Conservation (phyloP, 2,797 vertebrate genomes). For the Paguma larvata region DNA sequence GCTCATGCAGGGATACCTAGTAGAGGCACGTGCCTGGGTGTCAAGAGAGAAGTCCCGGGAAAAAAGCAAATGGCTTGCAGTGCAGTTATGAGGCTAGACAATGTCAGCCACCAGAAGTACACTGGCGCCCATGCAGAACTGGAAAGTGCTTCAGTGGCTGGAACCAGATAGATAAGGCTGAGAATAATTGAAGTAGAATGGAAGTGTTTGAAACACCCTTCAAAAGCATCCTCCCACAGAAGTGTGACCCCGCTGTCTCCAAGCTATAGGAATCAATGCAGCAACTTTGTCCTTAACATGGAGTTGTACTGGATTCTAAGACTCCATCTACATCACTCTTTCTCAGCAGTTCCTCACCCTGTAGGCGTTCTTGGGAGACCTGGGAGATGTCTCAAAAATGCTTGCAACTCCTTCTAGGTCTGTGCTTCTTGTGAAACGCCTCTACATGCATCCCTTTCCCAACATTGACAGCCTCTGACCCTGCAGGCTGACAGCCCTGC, state of each 20-base stretch:
- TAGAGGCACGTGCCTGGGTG: background rate
- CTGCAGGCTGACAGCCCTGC: background rate
- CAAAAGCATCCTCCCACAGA: slow-evolving; percentile 29
- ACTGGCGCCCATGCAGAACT: background rate
- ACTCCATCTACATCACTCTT: background rate
- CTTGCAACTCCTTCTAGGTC: background rate
- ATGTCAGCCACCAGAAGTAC: too few relatives aligned
- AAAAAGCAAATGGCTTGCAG: background rate
- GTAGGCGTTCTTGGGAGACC: background rate
- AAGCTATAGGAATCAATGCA: background rate
- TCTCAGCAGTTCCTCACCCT: background rate
- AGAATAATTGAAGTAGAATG: background rate
- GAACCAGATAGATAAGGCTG: background rate
- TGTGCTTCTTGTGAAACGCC: background rate
- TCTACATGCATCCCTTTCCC: background rate
- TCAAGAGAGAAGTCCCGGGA: background rate
- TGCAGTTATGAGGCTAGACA: background rate
- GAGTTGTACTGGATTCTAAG: background rate
- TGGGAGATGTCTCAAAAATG: background rate
- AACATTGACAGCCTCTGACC: background rate
- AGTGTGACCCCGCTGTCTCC: background rate
- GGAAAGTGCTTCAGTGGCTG: background rate
- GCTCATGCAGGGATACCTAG: background rate
- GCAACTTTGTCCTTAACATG: background rate
- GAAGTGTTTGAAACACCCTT: background rate